These are phyloP conservation scores for Choristoneura rosaceana DNA, from an alignment of 2,888 invertebrate species.

Conservation along the genomic window DNA sequence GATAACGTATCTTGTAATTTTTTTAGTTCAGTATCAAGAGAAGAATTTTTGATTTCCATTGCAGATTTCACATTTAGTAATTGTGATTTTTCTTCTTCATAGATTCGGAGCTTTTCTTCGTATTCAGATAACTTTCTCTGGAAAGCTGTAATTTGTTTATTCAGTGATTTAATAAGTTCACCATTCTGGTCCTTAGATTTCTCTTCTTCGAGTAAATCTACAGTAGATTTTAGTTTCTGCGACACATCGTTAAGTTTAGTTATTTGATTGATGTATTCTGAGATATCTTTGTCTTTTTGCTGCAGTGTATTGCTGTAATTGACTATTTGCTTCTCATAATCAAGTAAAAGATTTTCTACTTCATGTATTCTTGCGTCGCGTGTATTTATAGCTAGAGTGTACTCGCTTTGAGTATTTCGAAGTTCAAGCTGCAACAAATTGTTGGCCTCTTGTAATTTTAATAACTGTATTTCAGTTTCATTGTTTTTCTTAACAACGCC, in stretches of 20 bases:
- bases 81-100: conserved; percentile 79
- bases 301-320: conserved; percentile 74
- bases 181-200: conserved; percentile 81
- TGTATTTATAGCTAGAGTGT: conserved; percentile 61
- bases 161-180: conserved; percentile 80
- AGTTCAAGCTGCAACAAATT: conserved; percentile 68
- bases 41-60: conserved; percentile 65
- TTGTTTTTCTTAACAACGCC: conserved; percentile 59
- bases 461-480: conserved; percentile 60
- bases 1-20: conserved; percentile 73
- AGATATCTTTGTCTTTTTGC: conserved; percentile 78
- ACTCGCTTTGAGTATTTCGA: conserved; percentile 71
- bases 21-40: conserved; percentile 68
- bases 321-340: conserved; percentile 81
- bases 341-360: conserved; percentile 76
- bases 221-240: conserved; percentile 79
- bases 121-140: conserved; percentile 73
- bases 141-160: conserved; percentile 80
- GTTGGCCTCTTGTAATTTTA: conserved; percentile 62
- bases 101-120: conserved; percentile 69
- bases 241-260: conserved; percentile 83
- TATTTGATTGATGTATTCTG: conserved; percentile 82
- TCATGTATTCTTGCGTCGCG: conserved; percentile 80
- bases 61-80: conserved; percentile 65
- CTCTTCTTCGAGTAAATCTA: conserved; percentile 79